Evolutionary conservation across 2,888 invertebrate genomes (phyloP), one percentile per base, ranked within the genome.

Genomic region (Euproctis similis): DNA sequence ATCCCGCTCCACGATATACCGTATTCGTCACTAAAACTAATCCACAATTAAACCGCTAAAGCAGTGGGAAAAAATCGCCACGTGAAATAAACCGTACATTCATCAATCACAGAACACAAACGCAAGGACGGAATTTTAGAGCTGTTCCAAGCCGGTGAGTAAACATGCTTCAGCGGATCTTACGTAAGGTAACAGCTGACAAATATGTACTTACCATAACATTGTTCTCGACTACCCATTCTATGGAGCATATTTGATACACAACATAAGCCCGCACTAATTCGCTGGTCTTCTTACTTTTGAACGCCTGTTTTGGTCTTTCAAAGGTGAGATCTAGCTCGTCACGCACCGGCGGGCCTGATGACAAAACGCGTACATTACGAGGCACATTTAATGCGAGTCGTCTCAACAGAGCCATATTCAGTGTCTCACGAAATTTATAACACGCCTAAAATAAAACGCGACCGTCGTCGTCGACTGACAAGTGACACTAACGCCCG

Each of bases 271-370:
- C 97, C 46, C 98, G 88, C 28, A 96, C 65, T 49, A 98, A 88
- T 81, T 98, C 97, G 84, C 88, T 90, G 48, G 94, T 97, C 54
- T 94, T 95, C 87, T 98, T 98, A 82, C 96, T 96, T 75, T 95
- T 95, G 86, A 96, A 98, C 12, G 97, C 94, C 49, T 96, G 95
- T 56, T 90, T 86, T 12, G 94, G 92, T 87, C 96, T 93, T 75
- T 90, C 90, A 82, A 98, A 98, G 48, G 87, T 87, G 42, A 93
- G 88, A 77, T 96, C 96, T 51, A 96, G 86, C 2, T 91, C 90
- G 75, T 94, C 94, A 23, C 72, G 71, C 6, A 59, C 59, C 4
- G 63, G 49, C 28, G 70, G 41, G 18, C 34, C 34, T 25, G 70
- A 46, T 35, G 76, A 65, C 26, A 80, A 55, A 32, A 58, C 67